These are phyloP conservation scores for Aphyosemion australe DNA, from an alignment of 2,113 vertebrate genomes.

Conservation along the genomic window DNA sequence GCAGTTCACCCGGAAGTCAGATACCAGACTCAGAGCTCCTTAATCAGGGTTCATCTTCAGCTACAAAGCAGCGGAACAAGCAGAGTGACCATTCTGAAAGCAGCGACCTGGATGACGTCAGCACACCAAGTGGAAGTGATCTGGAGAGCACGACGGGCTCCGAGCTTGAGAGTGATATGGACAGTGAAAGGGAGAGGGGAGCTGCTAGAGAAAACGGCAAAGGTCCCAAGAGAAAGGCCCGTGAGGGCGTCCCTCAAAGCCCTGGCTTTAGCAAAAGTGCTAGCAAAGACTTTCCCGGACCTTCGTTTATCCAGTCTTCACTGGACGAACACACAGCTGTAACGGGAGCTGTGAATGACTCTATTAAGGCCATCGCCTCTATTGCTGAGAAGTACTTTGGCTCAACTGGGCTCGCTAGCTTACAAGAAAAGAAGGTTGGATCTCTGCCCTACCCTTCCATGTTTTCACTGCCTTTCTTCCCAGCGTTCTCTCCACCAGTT, in stretches of 20 bases:
- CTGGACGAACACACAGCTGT: slow-evolving; percentile 96
- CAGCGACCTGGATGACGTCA: slow-evolving; percentile 98
- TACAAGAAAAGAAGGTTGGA: slow-evolving; percentile 96
- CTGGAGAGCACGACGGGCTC: slow-evolving; percentile 97
- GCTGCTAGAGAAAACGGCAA: slow-evolving; percentile 94
- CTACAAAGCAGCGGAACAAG: slow-evolving; percentile 82
- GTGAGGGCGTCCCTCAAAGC: slow-evolving; percentile 84
- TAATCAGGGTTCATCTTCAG: slow-evolving; percentile 83
- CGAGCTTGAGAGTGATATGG: slow-evolving; percentile 97
- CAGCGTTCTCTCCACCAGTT: slow-evolving; percentile 96
- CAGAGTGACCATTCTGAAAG: slow-evolving; percentile 98
- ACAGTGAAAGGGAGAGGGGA: slow-evolving; percentile 96
- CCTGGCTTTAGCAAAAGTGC: slow-evolving; percentile 84
- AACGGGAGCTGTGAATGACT: slow-evolving; percentile 98
- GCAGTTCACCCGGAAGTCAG: slow-evolving; percentile 78
- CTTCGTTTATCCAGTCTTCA: slow-evolving; percentile 88
- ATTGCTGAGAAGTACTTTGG: slow-evolving; percentile 99
- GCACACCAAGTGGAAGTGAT: slow-evolving; percentile 98
- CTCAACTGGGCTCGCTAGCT: slow-evolving; percentile 93
- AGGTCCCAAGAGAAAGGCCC: slow-evolving; percentile 90
- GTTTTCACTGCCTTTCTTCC: slow-evolving; percentile 98
- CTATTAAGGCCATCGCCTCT: slow-evolving; percentile 99
- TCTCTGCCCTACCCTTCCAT: slow-evolving; percentile 95
- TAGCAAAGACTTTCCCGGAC: slow-evolving; percentile 89
- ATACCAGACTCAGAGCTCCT: slow-evolving; percentile 80